Percentiles rank a stretch among this genome's conserved stretches.
Conservation (phyloP, 2,888 invertebrate species). For the Muscina levida region DNA sequence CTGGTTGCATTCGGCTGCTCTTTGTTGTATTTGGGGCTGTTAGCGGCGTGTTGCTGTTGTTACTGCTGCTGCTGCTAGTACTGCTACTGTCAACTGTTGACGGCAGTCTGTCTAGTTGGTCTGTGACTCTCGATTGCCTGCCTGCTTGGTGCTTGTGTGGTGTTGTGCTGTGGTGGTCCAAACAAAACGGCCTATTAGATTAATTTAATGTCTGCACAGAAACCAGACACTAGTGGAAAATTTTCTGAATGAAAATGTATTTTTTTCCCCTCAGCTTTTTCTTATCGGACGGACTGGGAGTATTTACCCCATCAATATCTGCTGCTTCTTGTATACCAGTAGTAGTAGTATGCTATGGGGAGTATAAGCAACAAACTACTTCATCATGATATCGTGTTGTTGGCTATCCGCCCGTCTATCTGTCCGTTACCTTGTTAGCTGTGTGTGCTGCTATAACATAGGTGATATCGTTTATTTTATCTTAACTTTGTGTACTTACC, state of each 20-base stretch:
- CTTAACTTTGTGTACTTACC: neutral
- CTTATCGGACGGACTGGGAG: conserved; percentile 8
- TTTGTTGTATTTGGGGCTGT: neutral
- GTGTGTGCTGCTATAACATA: neutral
- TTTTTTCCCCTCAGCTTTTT: conserved; percentile 3
- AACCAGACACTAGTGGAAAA: conserved; percentile 57
- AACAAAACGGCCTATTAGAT: conserved; percentile 8
- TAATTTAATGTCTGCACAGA: conserved; percentile 20
- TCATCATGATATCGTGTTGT: conserved; percentile 22
- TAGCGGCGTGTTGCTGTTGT: neutral
- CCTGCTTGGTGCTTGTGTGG: conserved; percentile 28
- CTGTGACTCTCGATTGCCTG: conserved; percentile 41
- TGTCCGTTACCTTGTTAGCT: too few species aligned
- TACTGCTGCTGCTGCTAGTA: conserved; percentile 16
- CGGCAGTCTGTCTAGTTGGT: conserved; percentile 24
- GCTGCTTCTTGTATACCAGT: too few species aligned
- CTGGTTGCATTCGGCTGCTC: neutral
- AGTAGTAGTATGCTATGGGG: too few species aligned
- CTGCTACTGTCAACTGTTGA: conserved; percentile 4
- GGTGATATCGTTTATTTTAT: neutral
- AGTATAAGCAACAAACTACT: neutral
- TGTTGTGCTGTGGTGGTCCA: too few species aligned
- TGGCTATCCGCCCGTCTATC: neutral
- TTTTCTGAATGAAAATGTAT: conserved; percentile 59
- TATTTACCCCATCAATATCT: conserved; percentile 21